These are phyloP conservation scores for Poeciliopsis turrubarensis DNA, from an alignment of 2,113 vertebrate genomes.

Conservation along the genomic window DNA sequence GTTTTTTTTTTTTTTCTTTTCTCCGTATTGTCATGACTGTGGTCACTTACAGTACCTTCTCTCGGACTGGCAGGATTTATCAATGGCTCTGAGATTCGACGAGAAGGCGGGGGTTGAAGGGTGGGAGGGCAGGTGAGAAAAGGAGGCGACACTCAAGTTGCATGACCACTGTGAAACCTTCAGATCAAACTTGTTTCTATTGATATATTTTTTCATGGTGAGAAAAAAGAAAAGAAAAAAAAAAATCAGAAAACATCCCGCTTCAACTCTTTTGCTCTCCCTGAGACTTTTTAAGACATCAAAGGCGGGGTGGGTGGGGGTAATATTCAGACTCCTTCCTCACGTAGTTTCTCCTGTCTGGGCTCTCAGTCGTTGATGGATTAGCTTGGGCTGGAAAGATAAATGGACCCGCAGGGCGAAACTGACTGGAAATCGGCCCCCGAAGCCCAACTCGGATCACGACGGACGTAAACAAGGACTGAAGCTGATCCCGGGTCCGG, in stretches of 20 bases:
- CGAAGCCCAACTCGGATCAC: conserved; percentile 47
- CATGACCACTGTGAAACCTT: conserved; percentile 80
- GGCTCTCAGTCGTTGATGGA: conserved; percentile 65
- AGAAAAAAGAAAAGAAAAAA: conserved; percentile 14
- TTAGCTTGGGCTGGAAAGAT: conserved; percentile 54
- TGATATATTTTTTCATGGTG: conserved; percentile 79
- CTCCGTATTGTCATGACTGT: conserved; percentile 71
- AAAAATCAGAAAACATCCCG: conserved; percentile 51
- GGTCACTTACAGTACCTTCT: conserved; percentile 73
- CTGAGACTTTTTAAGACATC: conserved; percentile 64
- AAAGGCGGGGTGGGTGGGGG: conserved; percentile 13
- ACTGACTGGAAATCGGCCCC: conserved; percentile 63
- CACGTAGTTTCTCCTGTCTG: conserved; percentile 61
- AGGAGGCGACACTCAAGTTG: conserved; percentile 74
- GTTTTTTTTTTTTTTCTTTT: conserved; percentile 1
- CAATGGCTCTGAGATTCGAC: conserved; percentile 12
- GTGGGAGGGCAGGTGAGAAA: conserved; percentile 42
- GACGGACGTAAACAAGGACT: conserved; percentile 62
- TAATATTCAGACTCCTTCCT: conserved; percentile 52
- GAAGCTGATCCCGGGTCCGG: conserved; percentile 57
- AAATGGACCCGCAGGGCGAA: conserved; percentile 66
- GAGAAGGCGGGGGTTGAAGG: background rate
- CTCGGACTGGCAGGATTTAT: conserved; percentile 51
- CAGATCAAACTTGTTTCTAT: conserved; percentile 75
- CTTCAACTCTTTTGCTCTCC: conserved; percentile 61